Conservation (phyloP, 2,113 vertebrate genomes). For the Pelvicachromis taeniatus region DNA sequence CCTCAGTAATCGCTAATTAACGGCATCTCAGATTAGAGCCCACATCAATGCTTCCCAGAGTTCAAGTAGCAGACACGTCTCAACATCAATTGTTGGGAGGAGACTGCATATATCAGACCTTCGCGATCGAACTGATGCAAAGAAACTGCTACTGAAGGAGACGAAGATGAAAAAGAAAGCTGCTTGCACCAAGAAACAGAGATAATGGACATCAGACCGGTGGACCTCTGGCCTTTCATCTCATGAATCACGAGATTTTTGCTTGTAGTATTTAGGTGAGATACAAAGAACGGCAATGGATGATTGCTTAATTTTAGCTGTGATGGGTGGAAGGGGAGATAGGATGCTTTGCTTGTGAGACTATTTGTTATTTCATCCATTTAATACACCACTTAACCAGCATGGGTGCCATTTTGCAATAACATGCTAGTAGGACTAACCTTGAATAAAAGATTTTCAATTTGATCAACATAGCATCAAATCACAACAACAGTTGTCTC, state of each 20-base stretch:
- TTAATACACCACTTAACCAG: neutral
- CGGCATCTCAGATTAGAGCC: neutral
- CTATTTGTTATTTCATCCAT: rapidly evolving
- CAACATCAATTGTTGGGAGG: neutral
- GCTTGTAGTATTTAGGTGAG: neutral
- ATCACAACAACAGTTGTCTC: neutral
- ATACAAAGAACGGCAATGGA: neutral
- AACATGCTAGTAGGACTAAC: neutral
- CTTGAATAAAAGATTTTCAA: neutral
- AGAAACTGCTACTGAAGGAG: neutral
- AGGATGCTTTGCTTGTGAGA: neutral
- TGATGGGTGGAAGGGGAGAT: neutral
- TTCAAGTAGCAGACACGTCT: neutral
- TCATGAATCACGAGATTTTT: neutral
- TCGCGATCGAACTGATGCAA: neutral
- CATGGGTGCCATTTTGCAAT: neutral
- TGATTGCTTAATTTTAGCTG: neutral
- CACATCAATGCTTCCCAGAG: neutral
- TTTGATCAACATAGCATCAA: neutral
- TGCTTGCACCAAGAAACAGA: neutral
- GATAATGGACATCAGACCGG: neutral
- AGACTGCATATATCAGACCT: neutral
- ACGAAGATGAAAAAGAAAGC: neutral
- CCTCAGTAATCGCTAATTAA: neutral
- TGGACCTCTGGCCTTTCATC: neutral